These are phyloP conservation scores for Brachypodius melanocephalos DNA, from an alignment of 2,113 vertebrate genomes.

Conservation along the genomic window DNA sequence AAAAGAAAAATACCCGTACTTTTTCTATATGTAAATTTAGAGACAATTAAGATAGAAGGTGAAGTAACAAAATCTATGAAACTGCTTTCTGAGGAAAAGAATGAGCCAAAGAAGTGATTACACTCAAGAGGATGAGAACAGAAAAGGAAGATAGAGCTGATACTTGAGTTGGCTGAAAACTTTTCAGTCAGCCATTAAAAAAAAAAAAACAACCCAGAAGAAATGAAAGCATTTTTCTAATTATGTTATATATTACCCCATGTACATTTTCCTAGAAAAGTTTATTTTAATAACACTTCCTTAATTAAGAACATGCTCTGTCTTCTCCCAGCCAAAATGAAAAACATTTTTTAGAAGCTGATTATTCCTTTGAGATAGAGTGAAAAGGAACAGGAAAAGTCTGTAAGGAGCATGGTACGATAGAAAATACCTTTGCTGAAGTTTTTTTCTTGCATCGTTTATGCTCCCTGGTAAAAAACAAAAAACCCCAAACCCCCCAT, in stretches of 20 bases:
- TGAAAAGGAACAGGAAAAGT: neutral
- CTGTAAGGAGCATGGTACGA: neutral
- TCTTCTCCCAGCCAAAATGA: constrained; percentile 45
- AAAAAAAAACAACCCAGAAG: neutral
- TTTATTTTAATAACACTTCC: constrained; percentile 41
- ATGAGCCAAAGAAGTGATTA: neutral
- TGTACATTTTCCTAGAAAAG: constrained; percentile 35
- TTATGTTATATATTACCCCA: constrained; percentile 4
- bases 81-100: neutral
- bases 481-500: accelerated
- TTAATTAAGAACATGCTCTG: constrained; percentile 61
- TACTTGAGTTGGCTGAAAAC: neutral
- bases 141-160: neutral
- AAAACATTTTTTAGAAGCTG: constrained; percentile 23
- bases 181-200: neutral
- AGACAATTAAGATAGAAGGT: neutral
- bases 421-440: neutral
- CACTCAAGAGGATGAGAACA: neutral
- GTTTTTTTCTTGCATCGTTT: neutral
- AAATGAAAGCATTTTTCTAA: neutral
- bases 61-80: neutral
- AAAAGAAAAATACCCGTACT: neutral
- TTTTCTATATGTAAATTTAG: neutral
- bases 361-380: constrained; percentile 51
- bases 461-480: neutral